Evolutionary conservation across 2,797 vertebrate species (phyloP).

Genomic region (Acrossocheilus wenchowensis): DNA sequence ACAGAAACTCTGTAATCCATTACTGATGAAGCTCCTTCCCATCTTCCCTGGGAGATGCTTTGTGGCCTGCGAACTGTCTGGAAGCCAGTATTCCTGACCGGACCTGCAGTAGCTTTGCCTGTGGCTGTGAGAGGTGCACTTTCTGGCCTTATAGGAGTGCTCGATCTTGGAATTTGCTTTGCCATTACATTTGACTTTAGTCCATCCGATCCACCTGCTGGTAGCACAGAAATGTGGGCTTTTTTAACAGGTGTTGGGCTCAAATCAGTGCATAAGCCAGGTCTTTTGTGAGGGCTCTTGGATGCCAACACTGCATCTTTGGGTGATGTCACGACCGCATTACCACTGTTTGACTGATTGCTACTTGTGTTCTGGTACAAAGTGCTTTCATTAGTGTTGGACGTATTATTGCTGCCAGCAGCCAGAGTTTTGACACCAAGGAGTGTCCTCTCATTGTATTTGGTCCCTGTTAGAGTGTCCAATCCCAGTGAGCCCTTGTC

Average conservation of each 20-base stretch:
- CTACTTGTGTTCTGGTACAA: conserved; percentile 78
- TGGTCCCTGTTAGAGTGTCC: conserved; percentile 75
- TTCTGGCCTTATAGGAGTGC: conserved; percentile 78
- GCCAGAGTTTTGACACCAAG: conserved; percentile 70
- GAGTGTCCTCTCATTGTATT: conserved; percentile 74
- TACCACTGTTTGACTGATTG: conserved; percentile 74
- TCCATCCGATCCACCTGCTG: conserved; percentile 69
- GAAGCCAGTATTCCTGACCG: conserved; percentile 75
- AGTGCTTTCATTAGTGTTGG: conserved; percentile 71
- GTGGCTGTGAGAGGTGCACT: conserved; percentile 77
- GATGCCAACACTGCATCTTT: conserved; percentile 83
- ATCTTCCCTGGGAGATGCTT: conserved; percentile 76
- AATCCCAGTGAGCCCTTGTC: conserved; percentile 77
- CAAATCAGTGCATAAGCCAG: conserved; percentile 82
- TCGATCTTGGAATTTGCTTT: conserved; percentile 74
- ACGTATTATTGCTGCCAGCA: conserved; percentile 75
- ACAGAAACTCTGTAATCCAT: conserved; percentile 72
- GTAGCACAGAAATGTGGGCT: conserved; percentile 82
- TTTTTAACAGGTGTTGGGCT: conserved; percentile 89
- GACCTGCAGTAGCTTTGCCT: conserved; percentile 77
- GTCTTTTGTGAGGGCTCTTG: conserved; percentile 90
- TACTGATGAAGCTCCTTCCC: conserved; percentile 81
- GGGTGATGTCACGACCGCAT: conserved; percentile 63
- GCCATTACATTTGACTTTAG: conserved; percentile 66
- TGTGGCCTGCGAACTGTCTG: conserved; percentile 77